Conservation (phyloP, 2,888 invertebrate genomes). For the Lasius fuliginosus region DNA sequence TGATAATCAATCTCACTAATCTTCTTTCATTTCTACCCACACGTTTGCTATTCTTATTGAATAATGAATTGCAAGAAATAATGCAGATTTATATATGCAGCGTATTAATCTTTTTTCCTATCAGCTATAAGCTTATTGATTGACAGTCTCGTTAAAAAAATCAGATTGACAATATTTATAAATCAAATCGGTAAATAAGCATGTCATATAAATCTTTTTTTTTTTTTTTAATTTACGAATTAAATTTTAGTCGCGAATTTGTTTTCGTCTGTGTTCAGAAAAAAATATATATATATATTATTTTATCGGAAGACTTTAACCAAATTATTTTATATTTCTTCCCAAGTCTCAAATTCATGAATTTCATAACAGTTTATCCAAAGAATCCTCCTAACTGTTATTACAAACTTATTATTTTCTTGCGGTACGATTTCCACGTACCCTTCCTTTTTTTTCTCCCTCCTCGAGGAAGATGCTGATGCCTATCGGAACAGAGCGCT, state of each 20-base stretch:
- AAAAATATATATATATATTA: neutral
- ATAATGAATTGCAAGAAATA: neutral
- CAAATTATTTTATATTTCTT: neutral
- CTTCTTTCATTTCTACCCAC: neutral
- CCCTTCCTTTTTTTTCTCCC: neutral
- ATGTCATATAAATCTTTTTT: neutral
- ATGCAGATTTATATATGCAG: neutral
- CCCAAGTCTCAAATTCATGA: neutral
- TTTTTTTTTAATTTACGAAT: neutral
- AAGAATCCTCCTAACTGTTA: neutral
- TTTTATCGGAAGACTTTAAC: neutral
- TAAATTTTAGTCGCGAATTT: neutral
- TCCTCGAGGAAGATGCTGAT: neutral
- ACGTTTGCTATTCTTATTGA: neutral
- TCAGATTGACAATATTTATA: neutral
- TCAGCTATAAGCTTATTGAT: neutral
- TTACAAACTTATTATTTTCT: neutral
- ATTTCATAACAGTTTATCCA: neutral
- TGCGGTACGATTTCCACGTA: neutral
- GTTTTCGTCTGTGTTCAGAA: neutral
- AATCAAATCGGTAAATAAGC: neutral
- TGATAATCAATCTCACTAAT: slow-evolving; percentile 18
- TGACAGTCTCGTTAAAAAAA: neutral
- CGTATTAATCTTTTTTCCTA: neutral
- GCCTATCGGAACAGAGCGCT: neutral